Base-by-base conservation (phyloP, 2,113 vertebrate genomes). In the Maccullochella peelii region DNA sequence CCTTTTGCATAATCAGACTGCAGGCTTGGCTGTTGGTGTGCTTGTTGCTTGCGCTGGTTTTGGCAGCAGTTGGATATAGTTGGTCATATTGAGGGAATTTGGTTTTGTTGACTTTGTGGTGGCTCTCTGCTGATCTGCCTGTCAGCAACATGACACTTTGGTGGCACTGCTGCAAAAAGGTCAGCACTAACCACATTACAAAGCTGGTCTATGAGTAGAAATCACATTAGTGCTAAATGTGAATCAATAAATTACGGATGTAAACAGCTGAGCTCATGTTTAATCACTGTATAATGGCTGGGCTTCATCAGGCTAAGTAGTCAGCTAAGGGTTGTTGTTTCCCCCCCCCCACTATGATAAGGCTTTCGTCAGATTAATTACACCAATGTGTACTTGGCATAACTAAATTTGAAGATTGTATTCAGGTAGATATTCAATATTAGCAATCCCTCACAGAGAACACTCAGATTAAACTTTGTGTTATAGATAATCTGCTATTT, bases 231-330 rank as follows among this genome's bases (percentile, higher is more conserved):
- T 33, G 72, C 63, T 86, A 55, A 84, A 82, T 70, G 77, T 63
- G 55, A 85, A 88, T 83, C 78, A 80, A 87, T 86, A 88, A 80
- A 88, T 89, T 47, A 58, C 44, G 49, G 74, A 73, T 61, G 27
- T 85, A 83, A 88, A 87, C 58, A 72, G 86, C 79, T 82, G 58
- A 88, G 63, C 58, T 83, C 73, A 72, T 82, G 63, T 86, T 82
- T 82, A 86, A 88, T 90, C 78, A 86, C 66, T 77, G 61, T 76
- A 52, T 89, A 73, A 87, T 87, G 82, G 58, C n/a, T 4, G 16
- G 71, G 50, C 33, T 89, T 90, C 68, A 86, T 90, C 69, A 83
- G 44, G 20, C 20, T 89, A 87, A 89, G 85, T 59, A 77, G 67
- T 11, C 23, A 25, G 30, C 15, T 50, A 84, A 27, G 50, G 30